Conservation (phyloP, 2,113 vertebrate genomes). For the Bungarus multicinctus region DNA sequence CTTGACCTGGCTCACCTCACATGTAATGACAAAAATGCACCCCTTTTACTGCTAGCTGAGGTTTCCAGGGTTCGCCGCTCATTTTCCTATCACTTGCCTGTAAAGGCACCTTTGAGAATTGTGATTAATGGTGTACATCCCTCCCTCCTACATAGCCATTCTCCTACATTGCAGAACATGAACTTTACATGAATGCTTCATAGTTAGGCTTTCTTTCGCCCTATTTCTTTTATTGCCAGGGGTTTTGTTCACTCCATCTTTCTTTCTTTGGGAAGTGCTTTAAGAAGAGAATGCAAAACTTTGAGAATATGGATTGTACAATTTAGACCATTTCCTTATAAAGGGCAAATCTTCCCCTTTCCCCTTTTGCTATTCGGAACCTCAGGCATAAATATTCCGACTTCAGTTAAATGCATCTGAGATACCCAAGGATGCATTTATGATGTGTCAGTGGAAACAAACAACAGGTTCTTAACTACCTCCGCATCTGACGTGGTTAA, state of each 20-base stretch:
- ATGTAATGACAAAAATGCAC: conserved; percentile 26
- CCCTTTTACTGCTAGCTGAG: conserved; percentile 12
- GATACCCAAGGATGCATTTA: not conserved
- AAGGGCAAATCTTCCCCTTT: not conserved
- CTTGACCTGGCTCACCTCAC: conserved; percentile 20
- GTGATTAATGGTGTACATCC: not conserved
- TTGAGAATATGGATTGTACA: not conserved
- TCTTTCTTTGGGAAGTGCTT: not conserved
- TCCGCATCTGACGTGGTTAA: not conserved
- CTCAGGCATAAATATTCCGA: not conserved
- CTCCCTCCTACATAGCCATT: not conserved
- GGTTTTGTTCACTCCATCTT: not conserved
- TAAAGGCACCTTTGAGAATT: conserved; percentile 11
- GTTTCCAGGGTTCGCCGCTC: not conserved
- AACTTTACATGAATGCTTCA: not conserved
- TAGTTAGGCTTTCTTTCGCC: not conserved
- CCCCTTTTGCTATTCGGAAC: not conserved
- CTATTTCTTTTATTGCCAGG: rapidly evolving
- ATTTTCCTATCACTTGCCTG: conserved; percentile 20
- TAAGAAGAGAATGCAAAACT: not conserved
- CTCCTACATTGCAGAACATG: not conserved
- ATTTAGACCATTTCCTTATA: not conserved
- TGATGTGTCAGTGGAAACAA: not conserved
- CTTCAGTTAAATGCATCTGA: not conserved
- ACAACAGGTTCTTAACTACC: not conserved